Evolutionary conservation across 2,797 vertebrate species (phyloP), one percentile per base, ranked within the genome.

Genomic region (Geotrypetes seraphini): DNA sequence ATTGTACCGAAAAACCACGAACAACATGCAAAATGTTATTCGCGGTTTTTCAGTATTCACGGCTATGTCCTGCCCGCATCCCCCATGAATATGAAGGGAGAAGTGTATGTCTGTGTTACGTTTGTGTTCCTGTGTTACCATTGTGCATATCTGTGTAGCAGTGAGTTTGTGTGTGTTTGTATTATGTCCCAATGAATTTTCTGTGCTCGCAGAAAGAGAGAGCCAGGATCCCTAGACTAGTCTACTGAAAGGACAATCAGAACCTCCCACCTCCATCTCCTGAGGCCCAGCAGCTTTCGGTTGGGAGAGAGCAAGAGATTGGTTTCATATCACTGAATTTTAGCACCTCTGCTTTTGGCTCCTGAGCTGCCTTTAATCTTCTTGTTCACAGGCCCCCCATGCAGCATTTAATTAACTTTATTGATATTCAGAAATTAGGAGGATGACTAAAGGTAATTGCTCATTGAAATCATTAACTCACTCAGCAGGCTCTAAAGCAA

Each of bases 381-480:
- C 39, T 35, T 48, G 31, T 59, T 42, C 50, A 51, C 39, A 51
- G 43, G 40, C 41, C 36, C 44, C 44, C 44, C 64, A 64, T 9
- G 47, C 56, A 52, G 77, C 59, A 76, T 83, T 83, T 85, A 85
- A 85, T 83, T 83, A 85, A 83, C 79, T 83, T 83, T 85, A 83
- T 79, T 85, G 80, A 83, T 85, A 81, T 83, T 78, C 77, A 80
- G 79, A 83, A 83, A 85, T 85, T 83, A 83, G 59, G 70, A 69
- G 72, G 77, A 77, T 73, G 77, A 79, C 70, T 69, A 60, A 78
- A 79, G 71, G 68, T 82, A 82, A 83, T 83, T 83, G 74, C 75
- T 81, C 77, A 81, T 79, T 78, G 82, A 75, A 81, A 77, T 70
- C 74, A 78, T 85, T 81, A 78, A 67, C 64, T 62, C 71, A 62